Conservation (phyloP, 2,888 invertebrate species). For the Lycophotia porphyrea region DNA sequence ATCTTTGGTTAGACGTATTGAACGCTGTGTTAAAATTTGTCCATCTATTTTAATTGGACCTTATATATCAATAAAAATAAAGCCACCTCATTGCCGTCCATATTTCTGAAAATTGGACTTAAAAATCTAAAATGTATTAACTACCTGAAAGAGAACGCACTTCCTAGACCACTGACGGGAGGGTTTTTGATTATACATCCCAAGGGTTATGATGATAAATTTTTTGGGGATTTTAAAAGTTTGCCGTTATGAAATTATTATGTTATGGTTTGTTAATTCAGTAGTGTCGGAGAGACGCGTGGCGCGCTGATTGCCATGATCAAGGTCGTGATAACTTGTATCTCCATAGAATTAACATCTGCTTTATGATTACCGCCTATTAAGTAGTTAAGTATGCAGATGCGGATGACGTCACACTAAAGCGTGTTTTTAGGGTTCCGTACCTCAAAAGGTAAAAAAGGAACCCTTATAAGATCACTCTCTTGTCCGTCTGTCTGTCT, state of each 20-base stretch:
- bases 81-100: neutral
- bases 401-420: no score
- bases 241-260: neutral
- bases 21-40: no score
- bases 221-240: neutral
- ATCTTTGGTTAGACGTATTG: no score
- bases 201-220: neutral
- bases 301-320: neutral
- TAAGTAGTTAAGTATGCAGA: neutral
- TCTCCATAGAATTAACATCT: slow-evolving; percentile 5
- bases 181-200: neutral
- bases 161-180: neutral
- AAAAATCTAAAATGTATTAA: neutral
- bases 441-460: no score
- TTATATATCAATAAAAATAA: neutral
- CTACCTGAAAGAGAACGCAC: neutral
- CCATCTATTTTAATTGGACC: no score
- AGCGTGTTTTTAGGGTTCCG: no score
- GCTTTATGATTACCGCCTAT: neutral
- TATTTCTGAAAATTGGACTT: neutral
- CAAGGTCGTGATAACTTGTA: neutral
- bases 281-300: neutral
- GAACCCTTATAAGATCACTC: no score
- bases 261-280: neutral
- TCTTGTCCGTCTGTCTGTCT: no score